These are phyloP conservation scores for Cryptosula pallasiana DNA, from an alignment of 2,888 invertebrate genomes.

Conservation along the genomic window DNA sequence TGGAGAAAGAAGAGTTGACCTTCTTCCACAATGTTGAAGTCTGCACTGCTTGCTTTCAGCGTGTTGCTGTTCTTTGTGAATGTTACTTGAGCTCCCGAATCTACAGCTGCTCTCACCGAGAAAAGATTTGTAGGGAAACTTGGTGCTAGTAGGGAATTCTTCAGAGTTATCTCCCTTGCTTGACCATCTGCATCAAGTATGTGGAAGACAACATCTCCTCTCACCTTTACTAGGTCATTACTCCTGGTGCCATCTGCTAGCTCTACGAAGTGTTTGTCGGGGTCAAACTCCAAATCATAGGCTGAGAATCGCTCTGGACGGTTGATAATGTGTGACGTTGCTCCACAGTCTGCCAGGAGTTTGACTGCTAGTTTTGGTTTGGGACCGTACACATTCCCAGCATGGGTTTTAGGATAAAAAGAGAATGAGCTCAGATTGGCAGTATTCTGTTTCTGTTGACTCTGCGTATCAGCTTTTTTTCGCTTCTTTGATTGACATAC, in stretches of 20 bases:
- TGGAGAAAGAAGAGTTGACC: neutral
- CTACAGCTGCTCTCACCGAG: neutral
- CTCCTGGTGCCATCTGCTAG: neutral
- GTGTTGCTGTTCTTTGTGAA: neutral
- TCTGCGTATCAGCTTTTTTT: neutral
- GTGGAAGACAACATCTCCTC: neutral
- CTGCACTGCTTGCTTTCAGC: neutral
- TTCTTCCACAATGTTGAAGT: neutral
- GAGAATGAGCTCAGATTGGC: neutral
- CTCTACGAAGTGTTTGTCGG: neutral
- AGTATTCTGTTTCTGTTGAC: neutral
- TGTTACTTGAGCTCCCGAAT: neutral
- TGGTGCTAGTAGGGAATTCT: conserved; percentile 4
- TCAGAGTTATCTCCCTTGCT: neutral
- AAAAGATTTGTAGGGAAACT: neutral
- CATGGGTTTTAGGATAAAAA: neutral
- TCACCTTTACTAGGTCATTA: neutral
- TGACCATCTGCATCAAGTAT: neutral
- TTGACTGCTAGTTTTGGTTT: neutral
- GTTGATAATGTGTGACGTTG: neutral
- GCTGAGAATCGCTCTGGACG: neutral
- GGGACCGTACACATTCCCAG: no score
- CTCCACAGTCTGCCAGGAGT: neutral
- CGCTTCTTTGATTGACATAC: no score
- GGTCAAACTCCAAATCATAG: neutral